A percentile compares a stretch with the other conserved stretches of the same genome.
These are phyloP conservation scores for Microplitis mediator DNA, from an alignment of 1,140 invertebrate species.

Conservation along the genomic window DNA sequence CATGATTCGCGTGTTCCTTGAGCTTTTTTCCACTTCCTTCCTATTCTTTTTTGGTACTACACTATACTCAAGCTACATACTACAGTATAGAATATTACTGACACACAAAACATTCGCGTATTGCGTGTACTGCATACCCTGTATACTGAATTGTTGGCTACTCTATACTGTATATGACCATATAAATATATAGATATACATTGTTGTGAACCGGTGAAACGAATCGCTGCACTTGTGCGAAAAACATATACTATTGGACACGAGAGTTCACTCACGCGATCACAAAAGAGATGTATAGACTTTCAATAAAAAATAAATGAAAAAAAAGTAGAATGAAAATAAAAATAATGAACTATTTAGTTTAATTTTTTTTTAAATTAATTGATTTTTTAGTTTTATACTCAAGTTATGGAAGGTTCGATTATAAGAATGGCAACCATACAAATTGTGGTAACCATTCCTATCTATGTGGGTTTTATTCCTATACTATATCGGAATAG, in stretches of 20 bases:
- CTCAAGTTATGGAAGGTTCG: background rate
- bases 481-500: too few species aligned
- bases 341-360: background rate
- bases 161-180: too few species aligned
- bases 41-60: background rate
- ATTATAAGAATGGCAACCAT: too few species aligned
- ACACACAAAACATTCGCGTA: background rate
- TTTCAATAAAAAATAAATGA: background rate
- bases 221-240: background rate
- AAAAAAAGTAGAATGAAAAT: too few species aligned
- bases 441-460: too few species aligned
- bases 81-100: background rate
- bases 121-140: background rate
- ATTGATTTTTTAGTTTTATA: background rate
- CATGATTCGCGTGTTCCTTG: background rate
- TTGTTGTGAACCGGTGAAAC: background rate
- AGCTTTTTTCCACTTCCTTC: background rate
- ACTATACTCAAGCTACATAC: too few species aligned
- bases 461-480: too few species aligned
- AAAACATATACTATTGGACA: background rate
- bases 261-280: constrained; percentile 1
- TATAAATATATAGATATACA: background rate
- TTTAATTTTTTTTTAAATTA: background rate
- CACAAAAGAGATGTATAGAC: background rate
- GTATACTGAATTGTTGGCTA: too few species aligned